A percentile compares a stretch with the other conserved stretches of the same genome.
Evolutionary conservation across 1,140 invertebrate species (phyloP).

Genomic region (Bilobella aurantiaca): DNA sequence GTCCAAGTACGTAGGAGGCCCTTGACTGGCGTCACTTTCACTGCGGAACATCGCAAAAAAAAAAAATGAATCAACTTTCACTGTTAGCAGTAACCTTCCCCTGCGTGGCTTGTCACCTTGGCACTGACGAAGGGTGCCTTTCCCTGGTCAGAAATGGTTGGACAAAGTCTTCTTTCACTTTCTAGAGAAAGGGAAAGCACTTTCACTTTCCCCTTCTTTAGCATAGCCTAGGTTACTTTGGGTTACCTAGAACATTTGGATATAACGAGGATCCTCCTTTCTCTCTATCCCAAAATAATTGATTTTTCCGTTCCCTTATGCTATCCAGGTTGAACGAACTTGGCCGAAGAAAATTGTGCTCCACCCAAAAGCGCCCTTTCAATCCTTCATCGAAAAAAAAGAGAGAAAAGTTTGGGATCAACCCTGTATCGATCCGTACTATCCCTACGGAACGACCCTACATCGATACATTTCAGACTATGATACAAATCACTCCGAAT

Average conservation of each 20-base stretch:
- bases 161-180: background rate
- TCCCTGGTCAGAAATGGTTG: background rate
- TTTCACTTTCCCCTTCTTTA: conserved; percentile 1
- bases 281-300: background rate
- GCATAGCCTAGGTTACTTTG: no score
- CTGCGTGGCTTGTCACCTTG: no score
- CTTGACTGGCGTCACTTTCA: no score
- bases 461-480: no score
- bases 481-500: background rate
- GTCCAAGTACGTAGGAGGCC: background rate
- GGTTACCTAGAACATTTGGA: no score
- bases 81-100: no score
- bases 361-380: background rate
- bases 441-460: background rate
- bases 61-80: no score
- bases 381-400: background rate
- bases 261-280: no score
- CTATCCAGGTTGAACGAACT: conserved; percentile 9
- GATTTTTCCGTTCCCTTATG: conserved; percentile 5
- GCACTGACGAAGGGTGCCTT: background rate
- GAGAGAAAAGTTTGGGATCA: background rate
- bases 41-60: no score
- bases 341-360: background rate
- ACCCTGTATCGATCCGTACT: background rate
- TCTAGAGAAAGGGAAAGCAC: background rate